Evolutionary conservation across 2,113 vertebrate species (phyloP).

Genomic region (Entomyzon cyanotis): DNA sequence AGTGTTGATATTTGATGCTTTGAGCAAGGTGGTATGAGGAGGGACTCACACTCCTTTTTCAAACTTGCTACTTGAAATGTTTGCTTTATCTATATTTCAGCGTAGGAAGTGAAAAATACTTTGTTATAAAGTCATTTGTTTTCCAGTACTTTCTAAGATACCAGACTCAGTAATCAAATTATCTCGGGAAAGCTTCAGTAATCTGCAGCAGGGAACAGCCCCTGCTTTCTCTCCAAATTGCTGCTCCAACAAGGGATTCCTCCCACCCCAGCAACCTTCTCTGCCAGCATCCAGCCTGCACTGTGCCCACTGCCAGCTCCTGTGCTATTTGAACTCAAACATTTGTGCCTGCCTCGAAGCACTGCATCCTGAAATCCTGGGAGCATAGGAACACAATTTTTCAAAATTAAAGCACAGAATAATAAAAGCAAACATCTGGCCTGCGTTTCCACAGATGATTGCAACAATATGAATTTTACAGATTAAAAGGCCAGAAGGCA

Average conservation of each 20-base stretch:
- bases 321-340: not conserved
- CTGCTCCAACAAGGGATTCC: not conserved
- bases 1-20: not conserved
- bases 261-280: not conserved
- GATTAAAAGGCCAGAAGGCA: conserved; percentile 11
- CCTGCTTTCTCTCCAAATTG: not conserved
- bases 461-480: not conserved
- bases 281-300: not conserved
- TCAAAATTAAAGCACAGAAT: conserved; percentile 11
- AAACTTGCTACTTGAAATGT: not conserved
- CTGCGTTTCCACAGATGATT: not conserved
- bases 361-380: not conserved
- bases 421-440: conserved; percentile 8
- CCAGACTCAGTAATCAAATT: not conserved
- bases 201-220: not conserved
- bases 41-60: not conserved
- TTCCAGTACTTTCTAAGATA: not conserved
- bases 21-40: not conserved
- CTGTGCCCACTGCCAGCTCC: not conserved
- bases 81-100: not conserved
- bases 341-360: not conserved
- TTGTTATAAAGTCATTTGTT: not conserved
- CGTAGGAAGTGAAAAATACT: not conserved
- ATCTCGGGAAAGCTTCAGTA: not conserved
- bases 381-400: not conserved